Evolutionary conservation across 2,888 invertebrate genomes (phyloP), one percentile per base, ranked within the genome.

Genomic region (Cosmia pyralina): DNA sequence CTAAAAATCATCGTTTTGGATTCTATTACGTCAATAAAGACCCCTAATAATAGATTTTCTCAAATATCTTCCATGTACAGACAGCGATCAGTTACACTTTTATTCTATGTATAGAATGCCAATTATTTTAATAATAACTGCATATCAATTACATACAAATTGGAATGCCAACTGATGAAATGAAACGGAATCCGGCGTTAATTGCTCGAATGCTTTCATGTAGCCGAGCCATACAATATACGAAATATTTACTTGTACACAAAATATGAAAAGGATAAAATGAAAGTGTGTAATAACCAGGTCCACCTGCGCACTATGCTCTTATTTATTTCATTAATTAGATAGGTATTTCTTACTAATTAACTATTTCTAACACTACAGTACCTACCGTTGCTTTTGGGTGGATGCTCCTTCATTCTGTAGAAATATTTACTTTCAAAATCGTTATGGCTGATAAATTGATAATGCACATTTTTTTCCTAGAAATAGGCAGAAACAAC

Each of bases 261-360:
- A 3, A 22, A 66, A 57, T 66, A 76, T 48, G 41, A 55, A 34
- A 66, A 57, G 48, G 22, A 57, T 66, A 44, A 50, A 34, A 22
- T 57, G 70, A 70, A 19, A 48, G n/a, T 57, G 34, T 34, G 76
- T 50, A 65, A 76, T 76, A 19, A 17, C 57, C 13, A 41, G 6
- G 2, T 13, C 41, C 57, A 74, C 67, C 57, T 76, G 67, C 50
- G 15, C 22, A 44, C 15, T 17, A 28, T 50, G 44, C 48, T 65
- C 41, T 34, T 74, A 76, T 66, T 66, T 76, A 50, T 74, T 77
- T 74, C 34, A 44, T 50, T 77, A 77, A 73, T 50, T 73, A 57
- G 11, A 22, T 22, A 44, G 48, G 48, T 48, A 41, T n/a, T 73
- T 76, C 41, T 55, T 13, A 15, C 11, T 76, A 57, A 75, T 66